These are phyloP conservation scores for Wiebesia pumilae DNA, from an alignment of 1,140 invertebrate species.

Conservation along the genomic window DNA sequence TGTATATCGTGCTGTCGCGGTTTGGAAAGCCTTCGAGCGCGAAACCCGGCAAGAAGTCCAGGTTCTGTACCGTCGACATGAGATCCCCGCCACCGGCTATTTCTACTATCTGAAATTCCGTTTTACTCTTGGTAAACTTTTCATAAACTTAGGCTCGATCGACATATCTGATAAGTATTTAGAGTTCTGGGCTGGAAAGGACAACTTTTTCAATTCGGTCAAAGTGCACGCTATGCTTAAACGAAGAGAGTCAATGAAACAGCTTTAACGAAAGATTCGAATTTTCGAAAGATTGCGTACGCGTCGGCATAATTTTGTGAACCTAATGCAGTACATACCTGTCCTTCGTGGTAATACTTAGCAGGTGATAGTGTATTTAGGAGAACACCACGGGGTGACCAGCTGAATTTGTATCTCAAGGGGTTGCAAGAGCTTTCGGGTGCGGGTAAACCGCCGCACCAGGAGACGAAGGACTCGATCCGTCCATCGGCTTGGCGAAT, in stretches of 20 bases:
- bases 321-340: no score
- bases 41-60: constrained; percentile 97
- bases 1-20: constrained; percentile 94
- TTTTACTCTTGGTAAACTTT: no score
- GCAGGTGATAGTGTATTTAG: constrained; percentile 92
- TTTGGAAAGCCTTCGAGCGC: constrained; percentile 97
- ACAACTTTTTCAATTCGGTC: no score
- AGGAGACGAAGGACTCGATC: constrained; percentile 96
- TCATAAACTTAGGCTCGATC: no score
- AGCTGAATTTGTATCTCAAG: constrained; percentile 97
- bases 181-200: no score
- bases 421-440: constrained; percentile 96
- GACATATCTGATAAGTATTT: no score
- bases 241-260: no score
- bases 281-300: no score
- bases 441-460: constrained; percentile 96
- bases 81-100: constrained; percentile 92
- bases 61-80: constrained; percentile 84
- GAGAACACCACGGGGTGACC: constrained; percentile 94
- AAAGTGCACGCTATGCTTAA: no score
- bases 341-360: constrained; percentile 89
- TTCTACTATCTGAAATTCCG: constrained; percentile 83
- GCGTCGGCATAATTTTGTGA: no score
- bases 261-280: no score
- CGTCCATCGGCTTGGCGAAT: constrained; percentile 86